A percentile compares a stretch with the other conserved stretches of the same genome.
These are phyloP conservation scores for Strix uralensis DNA, from an alignment of 2,113 vertebrate genomes.

Conservation along the genomic window DNA sequence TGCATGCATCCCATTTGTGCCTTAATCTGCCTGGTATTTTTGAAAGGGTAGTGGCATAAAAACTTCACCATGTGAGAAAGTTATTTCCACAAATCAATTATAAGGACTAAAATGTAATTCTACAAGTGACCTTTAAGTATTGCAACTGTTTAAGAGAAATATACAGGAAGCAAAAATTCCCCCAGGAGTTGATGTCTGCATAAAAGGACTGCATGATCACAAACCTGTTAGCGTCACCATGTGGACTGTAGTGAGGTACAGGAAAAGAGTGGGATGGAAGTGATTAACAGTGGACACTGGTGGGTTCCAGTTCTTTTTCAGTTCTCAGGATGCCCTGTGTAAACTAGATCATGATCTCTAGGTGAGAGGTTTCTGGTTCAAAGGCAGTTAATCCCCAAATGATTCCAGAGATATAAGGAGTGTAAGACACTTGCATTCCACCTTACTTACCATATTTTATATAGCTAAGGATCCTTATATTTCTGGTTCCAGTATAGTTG, in stretches of 20 bases:
- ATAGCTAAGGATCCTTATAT: not conserved
- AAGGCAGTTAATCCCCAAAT: not conserved
- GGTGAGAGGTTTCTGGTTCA: not conserved
- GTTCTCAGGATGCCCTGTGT: not conserved
- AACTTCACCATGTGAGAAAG: not conserved
- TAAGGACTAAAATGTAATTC: not conserved
- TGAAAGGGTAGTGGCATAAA: not conserved
- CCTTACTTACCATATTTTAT: not conserved
- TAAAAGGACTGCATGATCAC: not conserved
- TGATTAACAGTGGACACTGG: not conserved
- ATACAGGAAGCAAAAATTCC: not conserved
- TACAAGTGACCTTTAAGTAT: not conserved
- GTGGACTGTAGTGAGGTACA: not conserved
- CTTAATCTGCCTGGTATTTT: not conserved
- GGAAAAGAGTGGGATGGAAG: not conserved
- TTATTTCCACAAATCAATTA: not conserved
- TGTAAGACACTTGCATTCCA: not conserved
- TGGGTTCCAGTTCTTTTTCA: not conserved
- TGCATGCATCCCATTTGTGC: not conserved
- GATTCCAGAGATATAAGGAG: not conserved
- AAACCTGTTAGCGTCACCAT: not conserved
- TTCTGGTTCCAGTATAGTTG: not conserved
- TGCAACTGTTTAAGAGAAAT: not conserved
- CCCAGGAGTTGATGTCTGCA: not conserved
- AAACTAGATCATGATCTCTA: not conserved